Conservation (phyloP, 2,113 vertebrate genomes). For the Natator depressus region DNA sequence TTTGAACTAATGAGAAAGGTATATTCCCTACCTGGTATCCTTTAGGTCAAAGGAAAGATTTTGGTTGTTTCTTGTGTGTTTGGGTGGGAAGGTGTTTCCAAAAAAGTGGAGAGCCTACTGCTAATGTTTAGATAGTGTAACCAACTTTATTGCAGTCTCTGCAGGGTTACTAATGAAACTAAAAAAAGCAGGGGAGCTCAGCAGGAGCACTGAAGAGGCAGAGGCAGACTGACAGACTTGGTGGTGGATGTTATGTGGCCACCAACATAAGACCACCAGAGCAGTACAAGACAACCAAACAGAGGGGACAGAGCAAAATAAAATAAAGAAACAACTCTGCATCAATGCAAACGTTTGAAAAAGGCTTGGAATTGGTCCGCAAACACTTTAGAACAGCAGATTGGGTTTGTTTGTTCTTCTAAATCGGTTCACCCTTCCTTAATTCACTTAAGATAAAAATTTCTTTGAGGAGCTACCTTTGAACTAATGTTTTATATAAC, state of each 20-base stretch:
- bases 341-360: conserved; percentile 47
- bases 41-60: neutral
- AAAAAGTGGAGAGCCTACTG: neutral
- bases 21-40: neutral
- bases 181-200: neutral
- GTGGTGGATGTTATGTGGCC: neutral
- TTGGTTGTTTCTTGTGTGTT: neutral
- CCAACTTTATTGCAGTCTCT: conserved; percentile 9
- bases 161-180: neutral
- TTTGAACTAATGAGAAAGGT: neutral
- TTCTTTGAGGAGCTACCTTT: conserved; percentile 36
- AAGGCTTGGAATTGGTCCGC: conserved; percentile 39
- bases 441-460: conserved; percentile 56
- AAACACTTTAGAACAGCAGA: conserved; percentile 54
- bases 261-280: conserved; percentile 56
- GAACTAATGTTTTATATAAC: conserved; percentile 12
- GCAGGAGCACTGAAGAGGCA: neutral
- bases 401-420: conserved; percentile 66
- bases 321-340: conserved; percentile 41
- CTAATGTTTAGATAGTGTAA: conserved; percentile 29
- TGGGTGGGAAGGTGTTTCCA: neutral
- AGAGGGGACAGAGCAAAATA: conserved; percentile 28
- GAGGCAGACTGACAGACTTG: neutral
- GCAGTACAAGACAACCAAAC: conserved; percentile 55
- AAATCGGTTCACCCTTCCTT: conserved; percentile 58